Conservation (phyloP, 2,888 invertebrate genomes). For the Oeneis ivallda region DNA sequence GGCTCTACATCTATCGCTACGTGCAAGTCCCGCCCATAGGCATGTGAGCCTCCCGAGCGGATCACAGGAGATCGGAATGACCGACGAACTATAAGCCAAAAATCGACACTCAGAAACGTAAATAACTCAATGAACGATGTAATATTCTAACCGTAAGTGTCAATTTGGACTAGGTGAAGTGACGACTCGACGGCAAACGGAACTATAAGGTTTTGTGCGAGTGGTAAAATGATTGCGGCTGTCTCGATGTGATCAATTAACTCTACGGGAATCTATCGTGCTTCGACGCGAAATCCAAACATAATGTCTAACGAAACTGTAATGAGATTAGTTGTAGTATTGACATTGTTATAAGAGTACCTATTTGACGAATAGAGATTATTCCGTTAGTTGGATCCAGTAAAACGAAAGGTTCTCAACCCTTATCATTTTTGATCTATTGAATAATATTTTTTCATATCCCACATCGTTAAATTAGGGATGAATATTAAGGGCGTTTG, state of each 20-base stretch:
- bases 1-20: slow-evolving; percentile 99
- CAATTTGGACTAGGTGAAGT: slow-evolving; percentile 70
- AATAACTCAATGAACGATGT: slow-evolving; percentile 50
- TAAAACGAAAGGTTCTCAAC: slow-evolving; percentile 74
- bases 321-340: slow-evolving; percentile 81
- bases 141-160: slow-evolving; percentile 63
- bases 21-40: slow-evolving; percentile 95
- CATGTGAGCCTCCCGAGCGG: slow-evolving; percentile 80
- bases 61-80: slow-evolving; percentile 74
- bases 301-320: slow-evolving; percentile 78
- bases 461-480: slow-evolving; percentile 81
- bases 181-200: slow-evolving; percentile 53
- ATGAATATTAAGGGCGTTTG: slow-evolving; percentile 82
- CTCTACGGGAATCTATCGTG: slow-evolving; percentile 62
- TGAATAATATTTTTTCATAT: slow-evolving; percentile 82
- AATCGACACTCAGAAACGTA: slow-evolving; percentile 60
- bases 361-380: slow-evolving; percentile 76
- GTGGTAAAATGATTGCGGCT: slow-evolving; percentile 65
- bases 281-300: slow-evolving; percentile 70
- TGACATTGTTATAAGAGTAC: slow-evolving; percentile 81
- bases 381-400: slow-evolving; percentile 72
- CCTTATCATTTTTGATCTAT: slow-evolving; percentile 81
- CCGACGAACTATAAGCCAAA: slow-evolving; percentile 66
- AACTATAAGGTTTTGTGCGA: slow-evolving; percentile 64
- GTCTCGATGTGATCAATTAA: slow-evolving; percentile 74